Percentiles rank a stretch among this genome's conserved stretches.
Conservation (phyloP, 2,797 vertebrate species). For the Gastrophryne carolinensis region DNA sequence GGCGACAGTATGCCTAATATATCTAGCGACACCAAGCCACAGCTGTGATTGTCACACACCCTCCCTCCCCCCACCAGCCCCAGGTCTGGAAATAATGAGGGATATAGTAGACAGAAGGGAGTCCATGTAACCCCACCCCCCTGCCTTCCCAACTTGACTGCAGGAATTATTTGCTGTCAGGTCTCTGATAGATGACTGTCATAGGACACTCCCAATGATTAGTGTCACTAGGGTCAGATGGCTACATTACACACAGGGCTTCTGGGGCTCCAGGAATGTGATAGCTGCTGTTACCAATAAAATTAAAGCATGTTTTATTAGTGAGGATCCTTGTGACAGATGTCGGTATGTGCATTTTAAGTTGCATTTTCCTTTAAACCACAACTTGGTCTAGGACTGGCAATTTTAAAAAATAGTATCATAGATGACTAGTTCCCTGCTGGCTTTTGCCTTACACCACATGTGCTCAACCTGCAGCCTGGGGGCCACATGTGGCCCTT, state of each 20-base stretch:
- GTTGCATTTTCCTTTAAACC: too few species aligned
- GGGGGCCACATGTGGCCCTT: too few species aligned
- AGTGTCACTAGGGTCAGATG: conserved; percentile 90
- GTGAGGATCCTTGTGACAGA: conserved; percentile 29
- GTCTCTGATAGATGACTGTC: conserved; percentile 86
- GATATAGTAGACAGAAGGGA: conserved; percentile 52
- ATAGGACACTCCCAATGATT: conserved; percentile 90
- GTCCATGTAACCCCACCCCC: conserved; percentile 73
- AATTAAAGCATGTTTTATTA: background rate
- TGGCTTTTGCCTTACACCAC: too few species aligned
- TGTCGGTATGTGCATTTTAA: conserved; percentile 21
- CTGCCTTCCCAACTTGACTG: conserved; percentile 37
- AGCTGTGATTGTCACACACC: conserved; percentile 49
- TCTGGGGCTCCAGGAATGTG: conserved; percentile 16
- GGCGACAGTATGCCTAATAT: background rate
- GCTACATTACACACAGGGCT: conserved; percentile 83
- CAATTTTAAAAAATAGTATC: too few species aligned
- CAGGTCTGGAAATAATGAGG: conserved; percentile 53
- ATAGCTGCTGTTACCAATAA: conserved; percentile 28
- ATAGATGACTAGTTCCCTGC: too few species aligned
- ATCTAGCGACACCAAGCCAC: conserved; percentile 23
- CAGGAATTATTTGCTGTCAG: conserved; percentile 60
- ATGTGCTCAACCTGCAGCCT: too few species aligned
- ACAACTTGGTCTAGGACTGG: too few species aligned
- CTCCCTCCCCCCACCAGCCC: conserved; percentile 24